phyloP scores from a whole-genome alignment of 1,140 invertebrate genomes.

The silkworm (Bombyx mori) region ASM3026992v2 NC_085110.1:11633001-11633500 shows the following conservation, averaged over 20 bases:
- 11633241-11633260: constrained; percentile 62
- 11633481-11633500: too few species aligned
- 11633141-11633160: constrained; percentile 54
- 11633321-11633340: constrained; percentile 70
- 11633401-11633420: constrained; percentile 53
- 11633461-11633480: constrained; percentile 9
- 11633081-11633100: constrained; percentile 46
- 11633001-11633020: too few species aligned
- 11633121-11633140: constrained; percentile 57
- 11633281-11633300: constrained; percentile 70
- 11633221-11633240: constrained; percentile 69
- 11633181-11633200: constrained; percentile 67
- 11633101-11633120: constrained; percentile 47
- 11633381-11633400: constrained; percentile 63
- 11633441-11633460: constrained; percentile 25
- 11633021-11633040: too few species aligned
- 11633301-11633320: constrained; percentile 72
- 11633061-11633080: constrained; percentile 39
- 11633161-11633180: constrained; percentile 57
- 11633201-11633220: constrained; percentile 67
- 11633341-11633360: constrained; percentile 67
- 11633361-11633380: constrained; percentile 71
- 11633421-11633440: constrained; percentile 26
- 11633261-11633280: constrained; percentile 71
- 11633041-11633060: too few species aligned